A percentile compares a stretch with the other conserved stretches of the same genome.
Conservation (phyloP, 2,797 vertebrate species). For the Gymnothorax javanicus region DNA sequence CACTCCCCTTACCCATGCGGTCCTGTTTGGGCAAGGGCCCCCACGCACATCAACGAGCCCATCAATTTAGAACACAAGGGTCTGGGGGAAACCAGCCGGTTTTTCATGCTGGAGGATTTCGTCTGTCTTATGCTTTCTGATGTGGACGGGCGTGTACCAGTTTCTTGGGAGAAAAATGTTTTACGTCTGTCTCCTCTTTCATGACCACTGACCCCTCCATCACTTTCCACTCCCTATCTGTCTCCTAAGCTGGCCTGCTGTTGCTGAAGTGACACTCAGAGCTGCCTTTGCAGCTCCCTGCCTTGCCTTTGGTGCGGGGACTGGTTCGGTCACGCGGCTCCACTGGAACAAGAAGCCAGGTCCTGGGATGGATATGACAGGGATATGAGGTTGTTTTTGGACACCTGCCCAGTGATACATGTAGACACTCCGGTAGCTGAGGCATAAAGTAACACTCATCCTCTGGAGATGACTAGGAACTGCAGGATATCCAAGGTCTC, state of each 20-base stretch:
- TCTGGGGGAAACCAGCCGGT: neutral
- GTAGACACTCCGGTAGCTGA: neutral
- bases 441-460: constrained; percentile 9
- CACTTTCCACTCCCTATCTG: neutral
- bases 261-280: constrained; percentile 41
- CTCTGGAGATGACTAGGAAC: constrained; percentile 1
- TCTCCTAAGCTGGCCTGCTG: constrained; percentile 24
- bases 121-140: constrained; percentile 67
- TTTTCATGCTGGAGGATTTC: neutral
- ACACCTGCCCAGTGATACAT: neutral
- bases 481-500: constrained; percentile 5
- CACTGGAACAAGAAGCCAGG: constrained; percentile 44
- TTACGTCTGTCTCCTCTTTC: constrained; percentile 16
- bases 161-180: constrained; percentile 63
- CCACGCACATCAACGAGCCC: neutral
- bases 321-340: neutral
- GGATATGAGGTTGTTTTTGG: constrained; percentile 29
- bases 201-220: constrained; percentile 29
- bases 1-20: neutral
- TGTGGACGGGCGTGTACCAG: constrained; percentile 63
- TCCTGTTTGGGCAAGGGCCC: neutral
- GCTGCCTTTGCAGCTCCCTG: neutral
- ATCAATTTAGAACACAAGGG: neutral
- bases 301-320: neutral
- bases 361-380: constrained; percentile 58